Percentiles rank a stretch among this genome's conserved stretches.
These are phyloP conservation scores for Acromyrmex charruanus DNA, from an alignment of 1,140 invertebrate genomes.

Conservation along the genomic window DNA sequence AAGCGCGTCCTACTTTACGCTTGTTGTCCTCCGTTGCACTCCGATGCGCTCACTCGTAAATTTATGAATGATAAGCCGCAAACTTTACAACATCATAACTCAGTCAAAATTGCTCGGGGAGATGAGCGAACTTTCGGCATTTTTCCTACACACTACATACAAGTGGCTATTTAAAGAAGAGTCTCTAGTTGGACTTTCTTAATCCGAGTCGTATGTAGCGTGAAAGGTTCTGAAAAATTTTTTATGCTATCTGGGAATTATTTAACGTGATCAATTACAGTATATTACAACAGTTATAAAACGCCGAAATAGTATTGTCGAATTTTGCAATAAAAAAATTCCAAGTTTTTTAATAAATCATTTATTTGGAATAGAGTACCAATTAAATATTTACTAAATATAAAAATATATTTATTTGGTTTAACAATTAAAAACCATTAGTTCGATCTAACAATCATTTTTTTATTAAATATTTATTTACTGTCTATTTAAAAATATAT, in stretches of 20 bases:
- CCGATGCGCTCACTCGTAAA: conserved; percentile 46
- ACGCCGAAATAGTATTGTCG: neutral
- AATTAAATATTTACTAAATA: too few species aligned
- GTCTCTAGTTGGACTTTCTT: neutral
- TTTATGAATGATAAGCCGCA: conserved; percentile 64
- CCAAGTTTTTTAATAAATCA: too few species aligned
- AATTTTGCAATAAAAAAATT: neutral
- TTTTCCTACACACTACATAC: conserved; percentile 43
- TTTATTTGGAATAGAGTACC: too few species aligned
- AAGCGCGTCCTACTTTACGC: conserved; percentile 43
- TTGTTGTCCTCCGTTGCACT: conserved; percentile 35
- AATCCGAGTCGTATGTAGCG: neutral
- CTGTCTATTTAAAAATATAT: too few species aligned
- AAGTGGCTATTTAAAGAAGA: conserved; percentile 30
- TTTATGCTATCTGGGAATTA: neutral
- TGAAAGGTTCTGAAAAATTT: conserved; percentile 4
- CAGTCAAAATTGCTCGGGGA: conserved; percentile 57
- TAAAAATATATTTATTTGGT: too few species aligned
- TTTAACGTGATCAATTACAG: conserved; percentile 29
- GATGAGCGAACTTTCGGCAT: conserved; percentile 55
- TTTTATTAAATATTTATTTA: too few species aligned
- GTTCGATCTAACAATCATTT: too few species aligned
- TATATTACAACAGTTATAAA: neutral
- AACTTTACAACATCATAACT: conserved; percentile 55
- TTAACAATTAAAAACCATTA: too few species aligned